phyloP scores from a whole-genome alignment of 2,113 vertebrate species.

The Chaenogobius annularis region DNA sequence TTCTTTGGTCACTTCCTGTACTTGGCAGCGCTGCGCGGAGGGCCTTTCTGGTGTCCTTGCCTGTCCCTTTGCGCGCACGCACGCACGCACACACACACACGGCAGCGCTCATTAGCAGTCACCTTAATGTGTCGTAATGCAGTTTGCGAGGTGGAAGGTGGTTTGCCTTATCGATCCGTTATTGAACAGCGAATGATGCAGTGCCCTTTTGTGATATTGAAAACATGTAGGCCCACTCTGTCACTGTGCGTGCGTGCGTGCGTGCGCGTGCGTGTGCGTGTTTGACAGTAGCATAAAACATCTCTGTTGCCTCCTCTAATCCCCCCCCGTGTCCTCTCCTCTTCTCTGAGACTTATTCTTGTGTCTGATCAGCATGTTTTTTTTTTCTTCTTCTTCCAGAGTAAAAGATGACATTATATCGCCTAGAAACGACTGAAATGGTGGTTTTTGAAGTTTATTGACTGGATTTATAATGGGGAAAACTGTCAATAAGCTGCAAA shows the following conservation, averaged over 20 bases:
- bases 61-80: conserved; percentile 2
- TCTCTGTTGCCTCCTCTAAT: conserved; percentile 36
- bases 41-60: conserved; percentile 57
- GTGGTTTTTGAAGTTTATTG: too few species aligned
- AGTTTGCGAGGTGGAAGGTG: conserved; percentile 68
- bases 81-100: not conserved
- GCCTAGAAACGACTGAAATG: too few species aligned
- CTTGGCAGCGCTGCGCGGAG: conserved; percentile 56
- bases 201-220: conserved; percentile 75
- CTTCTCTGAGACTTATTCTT: not conserved
- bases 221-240: conserved; percentile 63
- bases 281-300: conserved; percentile 37
- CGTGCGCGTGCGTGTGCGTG: not conserved
- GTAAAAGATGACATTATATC: too few species aligned
- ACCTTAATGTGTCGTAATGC: conserved; percentile 75
- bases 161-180: conserved; percentile 65
- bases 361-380: not conserved
- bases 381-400: not conserved
- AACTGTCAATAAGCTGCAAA: too few species aligned
- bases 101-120: conserved; percentile 68
- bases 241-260: not conserved
- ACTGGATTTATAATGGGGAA: too few species aligned
- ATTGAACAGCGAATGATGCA: conserved; percentile 70
- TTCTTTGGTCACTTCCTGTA: conserved; percentile 48
- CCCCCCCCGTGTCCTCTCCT: conserved; percentile 4